Evolutionary conservation across 2,888 invertebrate species (phyloP).

Genomic region (Mesorhabditis spiculigera): DNA sequence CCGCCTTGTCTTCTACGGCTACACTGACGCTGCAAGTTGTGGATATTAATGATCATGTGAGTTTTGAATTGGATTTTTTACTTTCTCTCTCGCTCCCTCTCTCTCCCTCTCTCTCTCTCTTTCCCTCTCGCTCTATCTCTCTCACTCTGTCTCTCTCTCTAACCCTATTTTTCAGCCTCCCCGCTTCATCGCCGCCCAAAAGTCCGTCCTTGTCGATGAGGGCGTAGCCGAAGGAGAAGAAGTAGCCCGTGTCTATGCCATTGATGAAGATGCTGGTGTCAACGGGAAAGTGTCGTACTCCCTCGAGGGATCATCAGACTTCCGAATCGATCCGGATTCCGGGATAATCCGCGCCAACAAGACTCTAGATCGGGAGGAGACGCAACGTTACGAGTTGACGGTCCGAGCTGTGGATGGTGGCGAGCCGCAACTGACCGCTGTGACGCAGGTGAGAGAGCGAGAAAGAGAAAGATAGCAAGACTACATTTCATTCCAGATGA

Average conservation of each 20-base stretch:
- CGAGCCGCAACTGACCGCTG: slow-evolving; percentile 66
- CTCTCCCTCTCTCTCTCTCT: background rate
- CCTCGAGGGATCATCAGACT: slow-evolving; percentile 64
- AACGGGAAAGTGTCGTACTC: slow-evolving; percentile 32
- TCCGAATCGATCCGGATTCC: slow-evolving; percentile 84
- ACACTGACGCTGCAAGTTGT: slow-evolving; percentile 84
- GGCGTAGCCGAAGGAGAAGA: slow-evolving; percentile 83
- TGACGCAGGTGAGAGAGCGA: slow-evolving; percentile 34
- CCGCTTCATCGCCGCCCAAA: slow-evolving; percentile 82
- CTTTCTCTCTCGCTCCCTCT: background rate
- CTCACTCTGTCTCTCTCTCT: too few species aligned
- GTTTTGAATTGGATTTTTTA: too few species aligned
- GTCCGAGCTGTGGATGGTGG: slow-evolving; percentile 86
- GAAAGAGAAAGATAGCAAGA: too few species aligned
- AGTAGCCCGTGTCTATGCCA: slow-evolving; percentile 86
- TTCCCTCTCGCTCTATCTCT: too few species aligned
- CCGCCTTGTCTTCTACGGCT: slow-evolving; percentile 88
- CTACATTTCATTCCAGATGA: slow-evolving; percentile 15
- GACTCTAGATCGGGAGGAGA: slow-evolving; percentile 83
- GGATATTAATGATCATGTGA: slow-evolving; percentile 85
- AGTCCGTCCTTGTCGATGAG: slow-evolving; percentile 88
- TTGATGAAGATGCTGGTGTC: slow-evolving; percentile 85
- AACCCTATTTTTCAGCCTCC: slow-evolving; percentile 65
- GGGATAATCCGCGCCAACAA: slow-evolving; percentile 87
- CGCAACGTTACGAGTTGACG: slow-evolving; percentile 77